Conservation (phyloP, 1,140 invertebrate genomes). For the Pygmarrhopalites habei region DNA sequence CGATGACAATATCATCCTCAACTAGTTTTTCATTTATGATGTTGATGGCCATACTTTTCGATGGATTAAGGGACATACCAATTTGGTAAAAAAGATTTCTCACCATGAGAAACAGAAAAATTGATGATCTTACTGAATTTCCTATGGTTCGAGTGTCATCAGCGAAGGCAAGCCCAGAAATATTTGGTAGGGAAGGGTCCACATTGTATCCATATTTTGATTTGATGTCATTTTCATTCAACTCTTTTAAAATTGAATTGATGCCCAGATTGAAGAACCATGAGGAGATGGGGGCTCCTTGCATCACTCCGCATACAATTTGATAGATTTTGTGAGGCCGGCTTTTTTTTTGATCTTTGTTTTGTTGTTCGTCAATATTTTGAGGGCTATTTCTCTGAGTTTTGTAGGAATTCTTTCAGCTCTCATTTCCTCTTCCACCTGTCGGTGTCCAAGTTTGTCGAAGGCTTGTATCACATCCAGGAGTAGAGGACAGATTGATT, state of each 20-base stretch:
- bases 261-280: background rate
- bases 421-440: background rate
- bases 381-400: background rate
- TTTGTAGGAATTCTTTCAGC: background rate
- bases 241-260: background rate
- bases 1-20: background rate
- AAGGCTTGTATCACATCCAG: background rate
- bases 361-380: background rate
- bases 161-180: background rate
- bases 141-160: background rate
- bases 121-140: background rate
- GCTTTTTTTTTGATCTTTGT: background rate
- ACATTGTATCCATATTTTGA: slow-evolving; percentile 2
- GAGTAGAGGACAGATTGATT: background rate
- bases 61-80: background rate
- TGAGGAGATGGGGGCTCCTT: background rate
- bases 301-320: background rate
- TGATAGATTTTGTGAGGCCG: background rate
- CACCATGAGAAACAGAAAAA: background rate
- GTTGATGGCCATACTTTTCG: background rate
- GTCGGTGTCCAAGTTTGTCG: background rate
- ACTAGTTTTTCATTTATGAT: background rate
- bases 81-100: background rate
- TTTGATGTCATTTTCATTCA: background rate
- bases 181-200: background rate